phyloP scores from a whole-genome alignment of 2,888 invertebrate species.

The Drosophila infuscata region DNA sequence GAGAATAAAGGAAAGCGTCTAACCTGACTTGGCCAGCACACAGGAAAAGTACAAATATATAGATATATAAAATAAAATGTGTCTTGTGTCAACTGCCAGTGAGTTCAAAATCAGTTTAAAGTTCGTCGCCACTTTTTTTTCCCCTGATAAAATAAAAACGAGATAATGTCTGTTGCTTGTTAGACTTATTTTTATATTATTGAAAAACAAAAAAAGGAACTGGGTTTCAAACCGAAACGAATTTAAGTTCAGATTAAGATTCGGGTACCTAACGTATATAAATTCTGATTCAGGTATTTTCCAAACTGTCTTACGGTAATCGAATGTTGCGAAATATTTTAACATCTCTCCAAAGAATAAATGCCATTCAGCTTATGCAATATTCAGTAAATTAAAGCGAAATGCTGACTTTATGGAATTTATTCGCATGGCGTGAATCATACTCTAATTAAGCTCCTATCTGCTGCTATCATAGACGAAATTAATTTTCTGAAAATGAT shows the following conservation, averaged over 20 bases:
- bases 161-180: neutral
- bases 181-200: conserved; percentile 5
- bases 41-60: conserved; percentile 24
- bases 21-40: conserved; percentile 43
- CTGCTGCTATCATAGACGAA: neutral
- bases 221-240: neutral
- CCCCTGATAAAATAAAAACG: conserved; percentile 15
- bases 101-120: conserved; percentile 69
- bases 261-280: neutral
- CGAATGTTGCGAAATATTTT: too few species aligned
- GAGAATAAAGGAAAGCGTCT: conserved; percentile 18
- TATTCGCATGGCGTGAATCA: neutral
- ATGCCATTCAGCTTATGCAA: neutral
- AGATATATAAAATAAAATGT: conserved; percentile 18
- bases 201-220: neutral
- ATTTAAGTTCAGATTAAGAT: neutral
- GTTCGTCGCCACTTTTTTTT: conserved; percentile 59
- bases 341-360: too few species aligned
- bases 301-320: too few species aligned
- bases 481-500: neutral
- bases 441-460: neutral
- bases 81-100: conserved; percentile 27
- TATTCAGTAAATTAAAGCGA: neutral
- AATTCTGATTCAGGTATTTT: neutral
- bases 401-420: neutral